Evolutionary conservation across 92 coral and sea anemone genomes (phyloP).

Genomic region (Micromussa lordhowensis): DNA sequence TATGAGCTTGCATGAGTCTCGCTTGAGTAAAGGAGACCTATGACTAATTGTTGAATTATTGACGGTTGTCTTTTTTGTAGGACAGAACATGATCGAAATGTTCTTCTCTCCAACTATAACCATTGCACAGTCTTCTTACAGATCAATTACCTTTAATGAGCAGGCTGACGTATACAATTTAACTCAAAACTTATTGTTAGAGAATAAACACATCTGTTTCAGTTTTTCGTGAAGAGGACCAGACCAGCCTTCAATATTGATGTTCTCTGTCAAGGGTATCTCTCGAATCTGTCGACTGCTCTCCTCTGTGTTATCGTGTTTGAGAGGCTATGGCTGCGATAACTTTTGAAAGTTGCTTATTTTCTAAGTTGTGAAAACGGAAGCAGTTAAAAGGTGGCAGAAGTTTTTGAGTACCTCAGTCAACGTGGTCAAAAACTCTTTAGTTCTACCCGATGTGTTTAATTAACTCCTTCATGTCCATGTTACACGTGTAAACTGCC

Average conservation of each 20-base stretch:
- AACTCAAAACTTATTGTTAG: background rate
- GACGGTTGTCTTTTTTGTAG: background rate
- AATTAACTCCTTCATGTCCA: background rate
- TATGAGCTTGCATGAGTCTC: background rate
- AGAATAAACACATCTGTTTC: background rate
- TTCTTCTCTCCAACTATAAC: background rate
- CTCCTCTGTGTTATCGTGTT: slow-evolving; percentile 19
- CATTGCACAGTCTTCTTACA: background rate
- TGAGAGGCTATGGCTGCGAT: background rate
- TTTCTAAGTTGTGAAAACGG: background rate
- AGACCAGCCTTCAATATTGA: background rate
- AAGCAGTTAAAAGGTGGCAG: background rate
- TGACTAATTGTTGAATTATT: background rate
- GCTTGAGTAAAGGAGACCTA: background rate
- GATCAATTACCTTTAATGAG: background rate
- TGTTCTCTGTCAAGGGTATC: slow-evolving; percentile 15
- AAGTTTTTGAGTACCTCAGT: background rate
- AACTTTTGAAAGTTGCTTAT: background rate
- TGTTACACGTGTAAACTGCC: background rate
- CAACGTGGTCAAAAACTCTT: background rate
- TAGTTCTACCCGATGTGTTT: background rate
- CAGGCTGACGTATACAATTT: background rate
- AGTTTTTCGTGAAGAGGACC: background rate
- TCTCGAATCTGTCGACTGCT: slow-evolving; percentile 32
- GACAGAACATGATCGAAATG: background rate